phyloP scores from a whole-genome alignment of 2,797 vertebrate species.

The Acanthis flammea region DNA sequence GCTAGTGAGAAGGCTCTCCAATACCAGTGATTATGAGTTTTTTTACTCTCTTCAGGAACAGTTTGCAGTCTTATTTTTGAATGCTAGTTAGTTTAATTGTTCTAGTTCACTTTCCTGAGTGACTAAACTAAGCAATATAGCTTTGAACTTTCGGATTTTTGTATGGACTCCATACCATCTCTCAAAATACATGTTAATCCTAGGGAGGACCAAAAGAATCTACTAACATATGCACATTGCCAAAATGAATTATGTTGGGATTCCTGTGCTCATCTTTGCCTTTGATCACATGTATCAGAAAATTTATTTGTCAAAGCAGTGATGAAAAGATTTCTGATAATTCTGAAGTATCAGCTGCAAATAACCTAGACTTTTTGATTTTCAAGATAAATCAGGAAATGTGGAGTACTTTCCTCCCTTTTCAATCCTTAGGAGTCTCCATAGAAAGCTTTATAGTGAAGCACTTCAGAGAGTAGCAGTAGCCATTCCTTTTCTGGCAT shows the following conservation, averaged over 20 bases:
- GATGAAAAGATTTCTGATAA: background rate
- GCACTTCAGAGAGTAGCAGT: background rate
- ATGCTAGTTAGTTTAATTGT: background rate
- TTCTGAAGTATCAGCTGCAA: background rate
- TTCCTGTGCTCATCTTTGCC: constrained; percentile 25
- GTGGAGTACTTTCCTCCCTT: background rate
- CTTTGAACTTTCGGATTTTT: background rate
- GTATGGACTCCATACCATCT: background rate
- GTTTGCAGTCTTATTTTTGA: background rate
- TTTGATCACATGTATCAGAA: constrained; percentile 15
- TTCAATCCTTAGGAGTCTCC: background rate
- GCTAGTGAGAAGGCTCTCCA: fast-evolving
- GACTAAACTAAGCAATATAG: background rate
- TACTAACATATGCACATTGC: background rate
- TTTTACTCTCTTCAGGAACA: background rate
- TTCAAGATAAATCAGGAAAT: background rate
- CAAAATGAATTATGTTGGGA: background rate
- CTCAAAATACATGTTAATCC: background rate
- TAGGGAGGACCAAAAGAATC: background rate
- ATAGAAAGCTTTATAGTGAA: background rate
- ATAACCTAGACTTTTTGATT: background rate
- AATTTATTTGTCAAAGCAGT: constrained; percentile 7
- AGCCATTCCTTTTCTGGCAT: background rate
- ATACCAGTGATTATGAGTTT: background rate
- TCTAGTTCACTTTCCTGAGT: background rate